Evolutionary conservation across 1,140 invertebrate species (phyloP).

Genomic region (Drosophila dunni): DNA sequence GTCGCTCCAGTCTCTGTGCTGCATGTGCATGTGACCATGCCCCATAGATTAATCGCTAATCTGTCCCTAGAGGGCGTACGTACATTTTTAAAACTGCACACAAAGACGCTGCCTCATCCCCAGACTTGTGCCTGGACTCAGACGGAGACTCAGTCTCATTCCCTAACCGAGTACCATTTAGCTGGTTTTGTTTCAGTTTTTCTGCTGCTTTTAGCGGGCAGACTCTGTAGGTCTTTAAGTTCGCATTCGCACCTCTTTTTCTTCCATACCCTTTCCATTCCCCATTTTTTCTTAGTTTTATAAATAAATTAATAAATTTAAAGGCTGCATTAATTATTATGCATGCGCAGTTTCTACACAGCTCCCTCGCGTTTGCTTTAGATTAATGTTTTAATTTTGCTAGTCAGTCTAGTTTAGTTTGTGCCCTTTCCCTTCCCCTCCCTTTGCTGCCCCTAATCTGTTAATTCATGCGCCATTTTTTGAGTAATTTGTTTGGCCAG

Average conservation of each 20-base stretch:
- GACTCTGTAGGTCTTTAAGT: slow-evolving; percentile 34
- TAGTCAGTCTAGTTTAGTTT: slow-evolving; percentile 47
- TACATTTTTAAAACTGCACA: slow-evolving; percentile 70
- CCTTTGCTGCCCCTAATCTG: not conserved
- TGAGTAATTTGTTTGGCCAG: slow-evolving; percentile 69
- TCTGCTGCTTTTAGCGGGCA: slow-evolving; percentile 12
- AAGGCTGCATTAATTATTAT: slow-evolving; percentile 73
- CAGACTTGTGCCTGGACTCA: not conserved
- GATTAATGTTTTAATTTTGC: slow-evolving; percentile 82
- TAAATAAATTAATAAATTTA: slow-evolving; percentile 84
- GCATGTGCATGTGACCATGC: slow-evolving; percentile 75
- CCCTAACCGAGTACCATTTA: not conserved
- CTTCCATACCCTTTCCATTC: not conserved
- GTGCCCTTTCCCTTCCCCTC: not conserved
- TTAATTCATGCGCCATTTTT: slow-evolving; percentile 74
- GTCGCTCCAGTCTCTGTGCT: not conserved
- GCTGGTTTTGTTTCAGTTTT: slow-evolving; percentile 29
- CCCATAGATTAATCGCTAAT: slow-evolving; percentile 84
- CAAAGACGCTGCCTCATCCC: slow-evolving; percentile 41
- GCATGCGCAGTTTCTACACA: slow-evolving; percentile 46
- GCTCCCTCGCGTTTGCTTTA: slow-evolving; percentile 23
- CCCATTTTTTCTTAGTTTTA: slow-evolving; percentile 45
- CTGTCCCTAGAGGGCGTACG: slow-evolving; percentile 82
- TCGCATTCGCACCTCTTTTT: slow-evolving; percentile 69
- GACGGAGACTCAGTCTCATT: not conserved